Evolutionary conservation across 2,888 invertebrate genomes (phyloP).

Genomic region (Beris morrisii): DNA sequence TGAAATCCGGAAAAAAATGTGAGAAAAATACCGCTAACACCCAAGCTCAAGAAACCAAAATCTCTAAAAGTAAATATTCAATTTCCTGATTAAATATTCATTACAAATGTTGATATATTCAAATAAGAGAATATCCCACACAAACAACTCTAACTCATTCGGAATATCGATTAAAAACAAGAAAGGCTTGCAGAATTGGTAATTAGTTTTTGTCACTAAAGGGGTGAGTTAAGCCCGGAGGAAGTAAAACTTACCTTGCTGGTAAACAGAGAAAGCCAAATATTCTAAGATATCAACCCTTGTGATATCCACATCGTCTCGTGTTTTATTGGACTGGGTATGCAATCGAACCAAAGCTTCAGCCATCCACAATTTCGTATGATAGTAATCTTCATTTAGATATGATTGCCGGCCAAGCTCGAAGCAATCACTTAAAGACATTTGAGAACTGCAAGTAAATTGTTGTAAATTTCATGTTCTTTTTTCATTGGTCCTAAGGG

Average conservation of each 20-base stretch:
- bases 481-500: neutral
- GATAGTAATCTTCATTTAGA: constrained; percentile 88
- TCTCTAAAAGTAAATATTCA: too few species aligned
- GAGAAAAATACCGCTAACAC: too few species aligned
- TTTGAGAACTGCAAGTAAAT: constrained; percentile 59
- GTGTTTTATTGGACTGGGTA: constrained; percentile 65
- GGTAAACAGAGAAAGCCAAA: constrained; percentile 90
- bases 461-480: neutral
- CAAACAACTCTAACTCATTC: too few species aligned
- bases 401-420: constrained; percentile 93
- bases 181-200: too few species aligned
- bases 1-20: too few species aligned
- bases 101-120: too few species aligned
- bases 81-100: too few species aligned
- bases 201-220: too few species aligned
- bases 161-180: too few species aligned
- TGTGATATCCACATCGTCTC: constrained; percentile 57
- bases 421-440: constrained; percentile 90
- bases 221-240: too few species aligned
- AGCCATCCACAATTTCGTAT: constrained; percentile 94
- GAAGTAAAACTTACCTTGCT: constrained; percentile 66
- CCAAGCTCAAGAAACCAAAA: too few species aligned
- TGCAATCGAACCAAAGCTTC: constrained; percentile 79
- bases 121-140: too few species aligned
- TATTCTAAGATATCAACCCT: constrained; percentile 90